A percentile compares a stretch with the other conserved stretches of the same genome.
phyloP scores from a whole-genome alignment of 2,888 invertebrate species.

The Tuberolachnus salignus region DNA sequence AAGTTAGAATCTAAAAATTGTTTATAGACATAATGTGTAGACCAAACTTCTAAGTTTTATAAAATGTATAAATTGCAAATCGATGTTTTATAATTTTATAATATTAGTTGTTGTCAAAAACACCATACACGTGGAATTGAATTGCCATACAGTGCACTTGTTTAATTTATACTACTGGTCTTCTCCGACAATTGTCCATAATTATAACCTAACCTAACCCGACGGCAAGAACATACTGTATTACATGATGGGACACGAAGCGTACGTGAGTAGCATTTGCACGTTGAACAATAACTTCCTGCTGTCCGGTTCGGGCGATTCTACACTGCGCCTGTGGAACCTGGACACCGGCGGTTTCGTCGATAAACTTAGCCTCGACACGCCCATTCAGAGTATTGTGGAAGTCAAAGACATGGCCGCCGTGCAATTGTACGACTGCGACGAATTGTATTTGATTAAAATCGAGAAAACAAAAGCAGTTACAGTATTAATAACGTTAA shows the following conservation, averaged over 20 bases:
- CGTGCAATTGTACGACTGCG: slow-evolving; percentile 17
- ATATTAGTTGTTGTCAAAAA: too few relatives aligned
- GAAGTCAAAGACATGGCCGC: slow-evolving; percentile 1
- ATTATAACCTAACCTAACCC: too few relatives aligned
- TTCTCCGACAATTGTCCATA: too few relatives aligned
- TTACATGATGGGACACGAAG: slow-evolving; percentile 86
- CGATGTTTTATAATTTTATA: too few relatives aligned
- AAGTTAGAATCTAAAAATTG: too few relatives aligned
- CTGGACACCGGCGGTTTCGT: slow-evolving; percentile 66
- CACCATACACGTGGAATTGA: too few relatives aligned
- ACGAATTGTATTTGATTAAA: slow-evolving; percentile 24
- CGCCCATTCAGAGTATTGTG: slow-evolving; percentile 21
- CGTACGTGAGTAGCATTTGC: slow-evolving; percentile 77
- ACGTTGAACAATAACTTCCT: slow-evolving; percentile 66
- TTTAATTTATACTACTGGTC: too few relatives aligned
- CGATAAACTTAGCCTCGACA: background rate
- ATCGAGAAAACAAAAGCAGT: background rate
- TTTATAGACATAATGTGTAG: too few relatives aligned
- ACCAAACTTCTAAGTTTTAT: too few relatives aligned
- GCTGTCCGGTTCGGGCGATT: slow-evolving; percentile 79
- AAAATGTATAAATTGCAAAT: too few relatives aligned
- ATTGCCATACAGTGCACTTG: too few relatives aligned
- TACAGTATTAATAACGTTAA: slow-evolving; percentile 1
- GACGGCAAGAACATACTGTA: slow-evolving; percentile 82
- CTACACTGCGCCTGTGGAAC: slow-evolving; percentile 76